Evolutionary conservation across 2,113 vertebrate genomes (phyloP).

Genomic region (Anolis carolinensis): DNA sequence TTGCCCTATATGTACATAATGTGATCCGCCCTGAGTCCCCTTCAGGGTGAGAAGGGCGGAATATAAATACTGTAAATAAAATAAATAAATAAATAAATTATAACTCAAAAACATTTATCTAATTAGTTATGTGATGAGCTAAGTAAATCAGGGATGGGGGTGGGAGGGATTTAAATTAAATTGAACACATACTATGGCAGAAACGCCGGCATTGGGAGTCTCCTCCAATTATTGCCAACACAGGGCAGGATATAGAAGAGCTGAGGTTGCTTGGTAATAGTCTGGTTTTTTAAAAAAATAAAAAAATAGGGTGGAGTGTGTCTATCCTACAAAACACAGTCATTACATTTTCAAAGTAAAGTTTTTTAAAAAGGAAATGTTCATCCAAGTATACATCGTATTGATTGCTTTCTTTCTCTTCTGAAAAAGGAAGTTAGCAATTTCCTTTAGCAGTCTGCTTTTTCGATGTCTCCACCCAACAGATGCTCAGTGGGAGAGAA

Average conservation of each 20-base stretch:
- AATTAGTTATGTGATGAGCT: constrained; percentile 6
- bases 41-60: no score
- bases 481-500: constrained; percentile 13
- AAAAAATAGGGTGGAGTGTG: no score
- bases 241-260: background rate
- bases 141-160: background rate
- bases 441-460: constrained; percentile 50
- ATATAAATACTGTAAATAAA: no score
- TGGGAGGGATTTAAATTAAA: no score
- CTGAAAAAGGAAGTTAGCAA: constrained; percentile 52
- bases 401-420: constrained; percentile 17
- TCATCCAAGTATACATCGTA: background rate
- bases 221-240: background rate
- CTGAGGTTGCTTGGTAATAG: background rate
- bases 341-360: background rate
- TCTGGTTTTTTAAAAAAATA: background rate
- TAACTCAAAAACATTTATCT: background rate
- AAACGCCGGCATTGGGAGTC: background rate
- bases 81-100: no score
- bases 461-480: constrained; percentile 43
- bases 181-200: background rate
- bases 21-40: no score
- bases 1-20: no score
- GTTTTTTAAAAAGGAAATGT: background rate
- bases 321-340: background rate